Conservation (phyloP, 2,888 invertebrate genomes). For the Trachelus troglodyta region DNA sequence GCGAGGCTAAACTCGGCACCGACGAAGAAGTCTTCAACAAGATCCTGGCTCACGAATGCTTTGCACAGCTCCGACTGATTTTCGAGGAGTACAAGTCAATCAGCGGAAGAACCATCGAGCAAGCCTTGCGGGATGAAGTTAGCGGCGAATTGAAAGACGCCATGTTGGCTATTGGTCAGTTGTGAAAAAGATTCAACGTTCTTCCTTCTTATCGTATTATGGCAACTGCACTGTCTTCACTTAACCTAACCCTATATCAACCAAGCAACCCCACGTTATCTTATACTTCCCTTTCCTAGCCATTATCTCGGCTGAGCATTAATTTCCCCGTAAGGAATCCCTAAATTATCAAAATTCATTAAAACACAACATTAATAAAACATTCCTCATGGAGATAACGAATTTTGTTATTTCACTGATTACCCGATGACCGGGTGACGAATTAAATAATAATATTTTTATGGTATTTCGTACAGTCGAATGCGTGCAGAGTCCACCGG, state of each 20-base stretch:
- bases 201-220: slow-evolving; percentile 1
- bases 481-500: slow-evolving; percentile 75
- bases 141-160: slow-evolving; percentile 77
- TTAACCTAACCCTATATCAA: neutral
- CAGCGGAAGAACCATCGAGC: slow-evolving; percentile 79
- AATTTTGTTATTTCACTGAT: neutral
- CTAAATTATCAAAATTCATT: neutral
- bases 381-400: neutral
- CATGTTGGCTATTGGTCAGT: slow-evolving; percentile 76
- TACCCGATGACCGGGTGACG: neutral
- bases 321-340: neutral
- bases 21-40: slow-evolving; percentile 80
- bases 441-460: neutral
- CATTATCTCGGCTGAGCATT: neutral
- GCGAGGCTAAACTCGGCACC: slow-evolving; percentile 78
- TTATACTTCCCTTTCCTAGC: neutral
- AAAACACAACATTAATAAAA: neutral
- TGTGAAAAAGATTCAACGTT: slow-evolving; percentile 19
- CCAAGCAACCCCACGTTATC: neutral
- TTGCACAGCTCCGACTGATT: slow-evolving; percentile 75
- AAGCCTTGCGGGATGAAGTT: slow-evolving; percentile 77
- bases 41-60: slow-evolving; percentile 80
- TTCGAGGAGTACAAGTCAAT: slow-evolving; percentile 81
- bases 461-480: slow-evolving; percentile 70
- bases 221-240: neutral